Evolutionary conservation across 2,113 vertebrate species (phyloP).

Genomic region (Notiomystis cincta): DNA sequence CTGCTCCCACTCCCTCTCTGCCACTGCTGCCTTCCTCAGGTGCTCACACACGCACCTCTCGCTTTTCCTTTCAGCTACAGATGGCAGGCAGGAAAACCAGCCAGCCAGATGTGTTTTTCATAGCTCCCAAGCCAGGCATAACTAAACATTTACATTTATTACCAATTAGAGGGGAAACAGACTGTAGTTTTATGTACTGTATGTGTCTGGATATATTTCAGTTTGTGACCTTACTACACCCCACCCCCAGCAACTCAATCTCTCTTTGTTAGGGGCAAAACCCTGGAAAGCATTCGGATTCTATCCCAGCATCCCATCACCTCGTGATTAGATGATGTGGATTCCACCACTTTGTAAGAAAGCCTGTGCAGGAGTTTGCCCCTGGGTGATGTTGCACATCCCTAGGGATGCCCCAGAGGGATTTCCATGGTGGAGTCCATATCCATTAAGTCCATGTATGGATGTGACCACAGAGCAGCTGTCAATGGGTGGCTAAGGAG

Average conservation of each 20-base stretch:
- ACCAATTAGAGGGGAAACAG: conserved; percentile 81
- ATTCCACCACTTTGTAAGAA: neutral
- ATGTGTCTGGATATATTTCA: conserved; percentile 68
- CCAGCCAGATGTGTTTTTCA: conserved; percentile 80
- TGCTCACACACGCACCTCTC: neutral
- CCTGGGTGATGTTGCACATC: neutral
- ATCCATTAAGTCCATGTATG: neutral
- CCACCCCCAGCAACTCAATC: neutral
- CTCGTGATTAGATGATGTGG: rapidly evolving
- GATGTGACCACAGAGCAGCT: neutral
- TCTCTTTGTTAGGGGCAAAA: neutral
- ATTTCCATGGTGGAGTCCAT: neutral
- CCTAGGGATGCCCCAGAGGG: neutral
- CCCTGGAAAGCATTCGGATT: neutral
- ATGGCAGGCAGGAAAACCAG: conserved; percentile 69
- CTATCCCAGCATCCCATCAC: neutral
- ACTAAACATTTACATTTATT: conserved; percentile 85
- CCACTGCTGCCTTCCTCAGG: neutral
- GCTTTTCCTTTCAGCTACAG: conserved; percentile 42
- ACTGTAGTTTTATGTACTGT: conserved; percentile 78
- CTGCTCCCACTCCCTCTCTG: neutral
- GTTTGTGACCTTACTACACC: conserved; percentile 47
- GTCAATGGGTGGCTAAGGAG: neutral
- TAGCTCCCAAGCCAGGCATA: conserved; percentile 79
- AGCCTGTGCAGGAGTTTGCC: neutral